These are phyloP conservation scores for Brachypteracias leptosomus DNA, from an alignment of 2,113 vertebrate genomes.

Conservation along the genomic window DNA sequence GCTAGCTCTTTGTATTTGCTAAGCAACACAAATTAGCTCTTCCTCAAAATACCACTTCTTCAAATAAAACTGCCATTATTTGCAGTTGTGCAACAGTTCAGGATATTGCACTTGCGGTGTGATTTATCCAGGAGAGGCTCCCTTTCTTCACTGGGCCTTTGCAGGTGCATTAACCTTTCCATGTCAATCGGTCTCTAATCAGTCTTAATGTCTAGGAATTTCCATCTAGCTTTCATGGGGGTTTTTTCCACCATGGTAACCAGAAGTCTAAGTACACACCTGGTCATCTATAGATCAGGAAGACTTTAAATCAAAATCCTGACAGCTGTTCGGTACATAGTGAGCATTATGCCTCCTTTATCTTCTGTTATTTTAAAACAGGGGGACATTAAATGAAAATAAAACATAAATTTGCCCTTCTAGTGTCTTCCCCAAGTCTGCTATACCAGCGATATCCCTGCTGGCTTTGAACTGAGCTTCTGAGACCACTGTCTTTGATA, in stretches of 20 bases:
- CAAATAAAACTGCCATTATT: neutral
- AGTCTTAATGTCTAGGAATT: neutral
- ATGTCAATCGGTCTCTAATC: neutral
- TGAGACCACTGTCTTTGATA: neutral
- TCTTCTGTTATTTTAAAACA: neutral
- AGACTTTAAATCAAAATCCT: neutral
- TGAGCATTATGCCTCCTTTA: neutral
- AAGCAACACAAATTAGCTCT: neutral
- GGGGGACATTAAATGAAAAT: neutral
- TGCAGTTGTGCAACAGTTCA: neutral
- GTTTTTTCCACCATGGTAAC: neutral
- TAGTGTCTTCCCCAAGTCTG: neutral
- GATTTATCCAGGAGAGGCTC: neutral
- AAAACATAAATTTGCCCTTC: slow-evolving; percentile 12
- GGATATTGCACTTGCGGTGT: neutral
- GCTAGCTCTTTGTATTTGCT: neutral
- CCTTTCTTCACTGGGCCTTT: neutral
- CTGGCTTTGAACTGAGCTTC: slow-evolving; percentile 23
- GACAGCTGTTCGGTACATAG: neutral
- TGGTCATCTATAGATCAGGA: neutral
- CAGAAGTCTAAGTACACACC: neutral
- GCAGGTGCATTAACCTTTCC: neutral
- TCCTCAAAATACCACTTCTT: neutral
- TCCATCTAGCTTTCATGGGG: neutral
- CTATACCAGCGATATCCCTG: neutral